Conservation (phyloP, 2,888 invertebrate genomes). For the Sceliomorpha sp. region DNA sequence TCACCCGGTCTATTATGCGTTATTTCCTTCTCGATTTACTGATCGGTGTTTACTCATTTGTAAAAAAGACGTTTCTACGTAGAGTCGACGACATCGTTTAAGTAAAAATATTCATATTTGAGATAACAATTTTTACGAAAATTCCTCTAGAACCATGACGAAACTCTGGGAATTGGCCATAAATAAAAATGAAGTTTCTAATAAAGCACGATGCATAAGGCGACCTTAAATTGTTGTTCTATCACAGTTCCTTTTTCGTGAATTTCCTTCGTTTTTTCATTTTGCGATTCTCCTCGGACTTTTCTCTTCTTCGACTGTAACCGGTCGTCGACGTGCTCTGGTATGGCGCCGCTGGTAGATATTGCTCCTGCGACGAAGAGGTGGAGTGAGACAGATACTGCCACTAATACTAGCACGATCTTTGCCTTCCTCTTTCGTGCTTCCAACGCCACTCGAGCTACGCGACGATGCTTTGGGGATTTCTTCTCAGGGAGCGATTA, state of each 20-base stretch:
- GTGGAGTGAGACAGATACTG: slow-evolving; percentile 29
- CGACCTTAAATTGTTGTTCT: background rate
- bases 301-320: slow-evolving; percentile 40
- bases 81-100: too few species aligned
- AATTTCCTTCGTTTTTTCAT: background rate
- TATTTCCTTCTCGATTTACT: too few species aligned
- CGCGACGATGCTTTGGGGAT: slow-evolving; percentile 80
- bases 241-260: slow-evolving; percentile 6
- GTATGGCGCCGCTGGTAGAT: slow-evolving; percentile 20
- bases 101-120: too few species aligned
- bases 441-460: slow-evolving; percentile 77
- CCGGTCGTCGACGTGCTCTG: slow-evolving; percentile 37
- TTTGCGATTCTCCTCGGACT: slow-evolving; percentile 19
- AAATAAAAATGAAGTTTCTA: too few species aligned
- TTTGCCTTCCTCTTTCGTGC: slow-evolving; percentile 33
- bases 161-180: too few species aligned
- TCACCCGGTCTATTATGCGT: too few species aligned
- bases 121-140: too few species aligned
- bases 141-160: too few species aligned
- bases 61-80: too few species aligned
- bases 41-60: too few species aligned
- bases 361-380: slow-evolving; percentile 28
- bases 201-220: too few species aligned
- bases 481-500: slow-evolving; percentile 69
- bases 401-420: slow-evolving; percentile 38